Evolutionary conservation across 2,797 vertebrate species (phyloP), one percentile per base, ranked within the genome.

Genomic region (Phoebastria nigripes): DNA sequence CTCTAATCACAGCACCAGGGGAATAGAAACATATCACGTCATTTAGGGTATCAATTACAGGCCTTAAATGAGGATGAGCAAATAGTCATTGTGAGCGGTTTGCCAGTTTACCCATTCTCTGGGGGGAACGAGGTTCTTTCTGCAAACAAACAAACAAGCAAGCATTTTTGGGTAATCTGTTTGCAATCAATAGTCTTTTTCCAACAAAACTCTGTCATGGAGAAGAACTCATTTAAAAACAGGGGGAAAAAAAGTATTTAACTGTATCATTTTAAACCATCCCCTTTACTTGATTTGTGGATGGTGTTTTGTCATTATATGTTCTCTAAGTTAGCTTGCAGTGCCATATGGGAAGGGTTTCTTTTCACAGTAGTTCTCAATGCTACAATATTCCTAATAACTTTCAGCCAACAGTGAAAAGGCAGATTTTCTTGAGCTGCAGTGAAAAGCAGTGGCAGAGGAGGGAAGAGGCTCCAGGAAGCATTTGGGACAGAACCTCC

Each of bases 41-140:
- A 69, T 90, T 92, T 65, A 82, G 46, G 0, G 8, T 82, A 87
- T 94, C 89, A 93, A 58, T 93, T 90, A 92, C 89, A 93, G 87
- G 56, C 67, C 87, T 89, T 67, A 89, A 90, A 77, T 31, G 71
- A 95, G 76, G 89, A 96, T 81, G 67, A 93, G 61, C 82, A 89
- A 89, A 91, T 47, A 89, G 83, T 77, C 37, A 65, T 61, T 7
- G 5, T 35, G 78, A 89, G 39, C 0, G 0, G 37, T 78, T 91
- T 93, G 51, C 85, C 63, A 79, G 79, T 84, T 93, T 80, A 69
- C n/a, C 71, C 55, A 3, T 59, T 91, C 71, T 87, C 82, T 17
- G 84, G 39, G 55, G 41, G 31, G 37, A 77, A 87, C 24, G 17
- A 81, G 41, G 33, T 39, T 94, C 52, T 63, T 15, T 51, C 72